Base-by-base conservation (phyloP, 2,113 vertebrate genomes). In the Meles meles region DNA sequence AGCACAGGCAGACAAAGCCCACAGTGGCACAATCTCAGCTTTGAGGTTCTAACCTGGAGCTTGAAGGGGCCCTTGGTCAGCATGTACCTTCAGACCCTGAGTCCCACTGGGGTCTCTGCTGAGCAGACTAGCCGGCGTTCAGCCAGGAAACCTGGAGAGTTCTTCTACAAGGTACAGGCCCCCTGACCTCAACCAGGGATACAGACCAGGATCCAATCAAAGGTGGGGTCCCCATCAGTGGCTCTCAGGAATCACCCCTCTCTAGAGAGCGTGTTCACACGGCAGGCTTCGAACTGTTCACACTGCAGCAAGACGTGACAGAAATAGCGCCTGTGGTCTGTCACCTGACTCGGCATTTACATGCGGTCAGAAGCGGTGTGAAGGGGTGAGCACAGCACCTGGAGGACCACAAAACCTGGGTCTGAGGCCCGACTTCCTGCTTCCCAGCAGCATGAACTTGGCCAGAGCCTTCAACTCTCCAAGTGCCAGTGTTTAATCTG, bases 71-170 rank as follows among this genome's bases (percentile, higher is more conserved):
- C 1, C 37, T 25, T 31, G 5, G 10, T 7, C 6, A 8, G 49
- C 1, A 0, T 1, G 20, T 2, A 34, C 29, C 59, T 34, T 23
- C 25, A 57, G 92, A 42, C 3, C 34, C 42, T 0, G 7, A 17
- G 82, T 39, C 5, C 20, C 44, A 34, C 2, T 0, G 3, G 4
- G 18, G 44, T 80, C 34, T 81, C 57, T 37, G 74, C 21, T 10
- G 86, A 77, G 14, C 14, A 0, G 4, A 37, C 29, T 4, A 3
- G 34, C 12, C 14, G 10, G 18, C 18, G 3, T 74, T 52, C 15
- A 9, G 42, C 9, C 31, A 6, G 10, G 77, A 91, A 65, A 14
- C 2, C 1, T 5, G 13, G 37, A 34, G 12, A 34, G 23, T 0
- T 6, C 57, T n/a, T 57, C 83, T 65, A 39, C 37, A 14, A 34